phyloP scores from a whole-genome alignment of 2,797 vertebrate genomes.

The Tokudaia muenninki region DNA sequence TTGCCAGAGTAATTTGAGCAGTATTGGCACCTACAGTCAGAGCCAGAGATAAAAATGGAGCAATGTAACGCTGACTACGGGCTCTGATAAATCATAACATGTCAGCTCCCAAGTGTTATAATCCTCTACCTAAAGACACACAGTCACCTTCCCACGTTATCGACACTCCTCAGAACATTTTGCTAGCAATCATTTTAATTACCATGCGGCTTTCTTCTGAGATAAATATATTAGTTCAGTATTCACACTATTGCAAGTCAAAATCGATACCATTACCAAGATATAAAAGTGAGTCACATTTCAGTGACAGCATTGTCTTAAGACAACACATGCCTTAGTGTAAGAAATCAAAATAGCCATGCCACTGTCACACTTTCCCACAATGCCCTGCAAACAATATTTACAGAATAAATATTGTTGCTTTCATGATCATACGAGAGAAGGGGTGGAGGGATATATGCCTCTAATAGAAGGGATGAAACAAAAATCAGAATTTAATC shows the following conservation, averaged over 20 bases:
- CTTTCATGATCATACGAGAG: neutral
- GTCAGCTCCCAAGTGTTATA: slow-evolving; percentile 76
- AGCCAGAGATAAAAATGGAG: slow-evolving; percentile 56
- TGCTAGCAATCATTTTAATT: slow-evolving; percentile 66
- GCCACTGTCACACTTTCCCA: neutral
- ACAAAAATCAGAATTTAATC: slow-evolving; percentile 13
- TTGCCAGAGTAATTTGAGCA: slow-evolving; percentile 74
- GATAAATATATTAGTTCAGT: slow-evolving; percentile 10
- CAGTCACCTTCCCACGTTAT: neutral
- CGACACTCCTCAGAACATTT: slow-evolving; percentile 46
- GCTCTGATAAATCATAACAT: slow-evolving; percentile 77
- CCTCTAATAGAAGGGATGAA: neutral
- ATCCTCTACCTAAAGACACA: slow-evolving; percentile 73
- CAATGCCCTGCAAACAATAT: neutral
- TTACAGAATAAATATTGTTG: neutral
- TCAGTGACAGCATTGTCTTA: neutral
- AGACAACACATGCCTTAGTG: neutral
- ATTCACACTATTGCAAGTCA: slow-evolving; percentile 7
- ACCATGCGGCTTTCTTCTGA: slow-evolving; percentile 55
- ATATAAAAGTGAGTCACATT: slow-evolving; percentile 47
- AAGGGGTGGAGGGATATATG: neutral
- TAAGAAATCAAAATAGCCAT: neutral
- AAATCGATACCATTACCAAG: neutral
- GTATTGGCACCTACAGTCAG: slow-evolving; percentile 68
- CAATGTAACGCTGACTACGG: slow-evolving; percentile 73